phyloP scores from a whole-genome alignment of 2,888 invertebrate genomes.

The Harmothoe impar region DNA sequence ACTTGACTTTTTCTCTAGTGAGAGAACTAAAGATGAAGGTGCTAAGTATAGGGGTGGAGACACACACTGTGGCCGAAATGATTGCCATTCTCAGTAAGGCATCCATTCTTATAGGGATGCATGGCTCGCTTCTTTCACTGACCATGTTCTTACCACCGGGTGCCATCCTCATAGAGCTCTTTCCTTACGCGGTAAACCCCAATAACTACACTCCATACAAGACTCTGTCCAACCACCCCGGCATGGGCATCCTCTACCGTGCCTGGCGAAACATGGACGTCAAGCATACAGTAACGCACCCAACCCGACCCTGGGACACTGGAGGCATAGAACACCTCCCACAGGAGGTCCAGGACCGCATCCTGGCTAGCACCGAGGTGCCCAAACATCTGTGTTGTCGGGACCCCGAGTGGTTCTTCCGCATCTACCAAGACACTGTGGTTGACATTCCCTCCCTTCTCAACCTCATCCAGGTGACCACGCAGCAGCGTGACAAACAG shows the following conservation, averaged over 20 bases:
- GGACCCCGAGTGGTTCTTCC: constrained; percentile 84
- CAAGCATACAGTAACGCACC: constrained; percentile 80
- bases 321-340: constrained; percentile 84
- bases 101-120: constrained; percentile 83
- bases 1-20: constrained; percentile 79
- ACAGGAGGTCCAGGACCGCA: constrained; percentile 76
- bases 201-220: constrained; percentile 84
- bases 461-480: constrained; percentile 70
- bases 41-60: constrained; percentile 76
- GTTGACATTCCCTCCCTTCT: constrained; percentile 79
- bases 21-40: constrained; percentile 75
- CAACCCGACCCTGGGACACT: constrained; percentile 80
- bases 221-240: constrained; percentile 81
- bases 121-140: constrained; percentile 84
- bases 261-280: constrained; percentile 83
- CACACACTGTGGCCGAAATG: constrained; percentile 77
- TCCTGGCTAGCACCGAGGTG: constrained; percentile 79
- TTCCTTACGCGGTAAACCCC: constrained; percentile 84
- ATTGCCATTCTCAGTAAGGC: constrained; percentile 75
- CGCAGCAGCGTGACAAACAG: constrained; percentile 65
- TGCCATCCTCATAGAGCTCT: constrained; percentile 84
- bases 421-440: constrained; percentile 85
- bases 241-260: constrained; percentile 81
- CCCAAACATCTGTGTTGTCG: constrained; percentile 84
- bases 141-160: constrained; percentile 83